Percentiles rank a stretch among this genome's conserved stretches.
Evolutionary conservation across 2,888 invertebrate genomes (phyloP).

Genomic region (Volucella bombylans): DNA sequence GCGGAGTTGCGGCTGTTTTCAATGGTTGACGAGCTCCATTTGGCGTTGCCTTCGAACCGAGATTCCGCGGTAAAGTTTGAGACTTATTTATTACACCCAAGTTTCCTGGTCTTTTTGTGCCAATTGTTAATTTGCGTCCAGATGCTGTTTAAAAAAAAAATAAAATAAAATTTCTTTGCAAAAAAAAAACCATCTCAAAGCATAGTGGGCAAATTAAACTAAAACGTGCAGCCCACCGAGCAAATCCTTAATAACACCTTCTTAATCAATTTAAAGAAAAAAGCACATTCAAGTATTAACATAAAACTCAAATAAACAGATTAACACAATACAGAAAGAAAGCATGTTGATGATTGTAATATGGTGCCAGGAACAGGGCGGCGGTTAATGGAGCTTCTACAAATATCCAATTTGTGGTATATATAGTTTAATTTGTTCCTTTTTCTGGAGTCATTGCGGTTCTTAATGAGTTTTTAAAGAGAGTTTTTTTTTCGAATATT

Average conservation of each 20-base stretch:
- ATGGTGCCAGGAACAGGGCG: slow-evolving; percentile 54
- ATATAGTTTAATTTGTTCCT: slow-evolving; percentile 35
- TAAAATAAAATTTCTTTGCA: background rate
- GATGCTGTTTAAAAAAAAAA: slow-evolving; percentile 84
- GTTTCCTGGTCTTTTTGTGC: slow-evolving; percentile 87
- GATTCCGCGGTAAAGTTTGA: slow-evolving; percentile 92
- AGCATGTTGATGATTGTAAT: slow-evolving; percentile 4
- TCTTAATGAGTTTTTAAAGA: slow-evolving; percentile 32
- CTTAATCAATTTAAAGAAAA: slow-evolving; percentile 16
- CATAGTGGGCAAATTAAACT: slow-evolving; percentile 42
- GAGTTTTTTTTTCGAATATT: slow-evolving; percentile 27
- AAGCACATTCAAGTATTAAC: slow-evolving; percentile 39
- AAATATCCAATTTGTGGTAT: slow-evolving; percentile 40
- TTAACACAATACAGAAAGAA: background rate
- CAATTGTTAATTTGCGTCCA: slow-evolving; percentile 90
- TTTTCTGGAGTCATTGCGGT: slow-evolving; percentile 57
- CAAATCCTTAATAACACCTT: background rate
- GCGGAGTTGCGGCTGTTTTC: slow-evolving; percentile 91
- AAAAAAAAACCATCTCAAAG: background rate
- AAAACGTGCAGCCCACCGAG: slow-evolving; percentile 51
- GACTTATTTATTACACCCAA: slow-evolving; percentile 89
- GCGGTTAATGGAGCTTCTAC: slow-evolving; percentile 61
- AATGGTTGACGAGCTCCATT: slow-evolving; percentile 83
- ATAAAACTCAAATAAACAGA: slow-evolving; percentile 10
- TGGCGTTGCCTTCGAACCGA: slow-evolving; percentile 85